Base-by-base conservation (phyloP, 92 coral and sea anemone species). In the Parazoanthus darwini region DNA sequence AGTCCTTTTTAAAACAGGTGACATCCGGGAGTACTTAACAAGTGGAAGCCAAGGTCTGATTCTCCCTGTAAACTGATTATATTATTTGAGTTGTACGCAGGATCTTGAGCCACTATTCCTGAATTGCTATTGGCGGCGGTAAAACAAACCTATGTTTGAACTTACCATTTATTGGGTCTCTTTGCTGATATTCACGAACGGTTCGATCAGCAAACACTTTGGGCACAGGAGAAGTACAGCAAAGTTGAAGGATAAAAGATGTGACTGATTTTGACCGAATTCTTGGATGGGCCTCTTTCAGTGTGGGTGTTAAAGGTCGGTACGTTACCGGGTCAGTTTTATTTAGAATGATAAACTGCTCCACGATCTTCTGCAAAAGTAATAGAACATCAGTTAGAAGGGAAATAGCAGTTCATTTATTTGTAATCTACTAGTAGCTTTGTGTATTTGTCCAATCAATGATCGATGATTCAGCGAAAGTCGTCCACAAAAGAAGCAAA, bases 261-360 rank as follows among this genome's bases (percentile, higher is more conserved):
- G 67, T 22, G 9, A 44, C 6, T 79, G 82, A 6, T 79, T 59
- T 79, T 10, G 67, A 46, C 82, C 50, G 82, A 79, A 79, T 29
- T 79, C 42, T 50, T 48, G 82, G 67, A 79, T 48, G 37, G 7
- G 65, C 82, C 38, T 79, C 65, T 48, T 79, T 48, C 82, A 79
- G 26, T 72, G 39, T 29, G 18, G 77, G 77, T 72, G 82, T 77
- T 43, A 77, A 14, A 38, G 82, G 65, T 25, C 23, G 59, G 82
- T 79, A 79, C 13, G 51, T 11, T 50, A 79, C 82, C 0, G 82
- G 82, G 20, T 79, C 42, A 39, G 82, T 79, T 79, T 48, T 79
- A 25, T 79, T 79, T 67, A 46, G 82, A 44, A 79, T 48, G 8
- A 25, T 38, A 77, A 77, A 77, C 8, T 77, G 25, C 26, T 77